These are phyloP conservation scores for Gryon sp. DNA, from an alignment of 1,140 invertebrate species.

Conservation along the genomic window DNA sequence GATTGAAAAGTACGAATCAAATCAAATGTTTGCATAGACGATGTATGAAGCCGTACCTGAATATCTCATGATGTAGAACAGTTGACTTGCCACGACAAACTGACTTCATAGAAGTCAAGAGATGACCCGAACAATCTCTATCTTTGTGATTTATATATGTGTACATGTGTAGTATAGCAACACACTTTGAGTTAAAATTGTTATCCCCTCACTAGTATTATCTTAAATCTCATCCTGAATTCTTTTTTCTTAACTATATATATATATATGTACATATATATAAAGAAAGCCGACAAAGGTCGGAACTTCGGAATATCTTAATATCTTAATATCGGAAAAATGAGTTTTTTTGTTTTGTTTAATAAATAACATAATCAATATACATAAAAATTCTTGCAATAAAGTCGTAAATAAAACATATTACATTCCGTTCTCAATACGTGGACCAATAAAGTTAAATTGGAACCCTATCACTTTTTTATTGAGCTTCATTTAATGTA, in stretches of 20 bases:
- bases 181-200: conserved; percentile 40
- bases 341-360: no score
- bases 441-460: no score
- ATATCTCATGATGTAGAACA: conserved; percentile 68
- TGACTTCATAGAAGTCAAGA: conserved; percentile 72
- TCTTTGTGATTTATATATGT: conserved; percentile 69
- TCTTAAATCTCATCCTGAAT: conserved; percentile 47
- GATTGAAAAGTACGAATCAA: no score
- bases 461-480: no score
- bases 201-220: conserved; percentile 48
- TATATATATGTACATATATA: no score
- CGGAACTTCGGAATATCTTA: background rate
- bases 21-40: no score
- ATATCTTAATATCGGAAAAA: no score
- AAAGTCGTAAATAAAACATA: no score
- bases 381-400: no score
- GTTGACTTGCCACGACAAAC: conserved; percentile 63
- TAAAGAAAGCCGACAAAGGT: background rate
- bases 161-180: conserved; percentile 18
- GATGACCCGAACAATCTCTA: conserved; percentile 73
- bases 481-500: no score
- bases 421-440: no score
- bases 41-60: conserved; percentile 62
- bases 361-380: no score
- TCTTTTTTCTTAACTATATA: conserved; percentile 33